Evolutionary conservation across 2,888 invertebrate species (phyloP), one percentile per base, ranked within the genome.

Genomic region (Caenorhabditis zanzibari): DNA sequence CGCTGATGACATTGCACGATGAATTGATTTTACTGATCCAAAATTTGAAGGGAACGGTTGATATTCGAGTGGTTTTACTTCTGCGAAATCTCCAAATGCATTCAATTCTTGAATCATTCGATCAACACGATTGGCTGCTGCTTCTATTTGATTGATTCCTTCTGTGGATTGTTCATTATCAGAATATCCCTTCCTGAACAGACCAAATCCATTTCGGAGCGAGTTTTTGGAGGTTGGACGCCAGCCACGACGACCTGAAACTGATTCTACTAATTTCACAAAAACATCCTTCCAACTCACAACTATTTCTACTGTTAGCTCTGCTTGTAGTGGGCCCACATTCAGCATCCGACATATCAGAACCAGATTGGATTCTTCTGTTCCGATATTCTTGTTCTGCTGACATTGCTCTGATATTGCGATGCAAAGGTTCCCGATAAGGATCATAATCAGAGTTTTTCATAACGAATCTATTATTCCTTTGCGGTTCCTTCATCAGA

Each of bases 81-180:
- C 83, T 26, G 85, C 81, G 32, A 82, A 85, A 66, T 90, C 87
- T 28, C 86, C 89, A 58, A 86, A 85, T 6, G 79, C 85, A 19
- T 89, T 85, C 24, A 90, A 71, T 72, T 89, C 91, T 52, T 87
- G 87, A 26, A 92, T 85, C 92, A 92, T 92, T 61, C 86, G 71
- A 61, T 92, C 92, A 16, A 92, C 91, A 32, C 91, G 74, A 24
- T 82, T 84, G 4, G 92, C 90, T 4, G 92, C 90, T 3, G 89
- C 88, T 68, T 91, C 90, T 22, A 92, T 72, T 49, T 88, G 74
- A 56, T 91, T 90, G 7, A 75, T 77, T 24, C 75, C 85, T 35
- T 73, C 82, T 5, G 59, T 16, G 0, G 84, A 85, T 14, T 82
- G 75, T 12, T 79, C 83, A 7, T 64, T 73, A 5, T 79, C 77